A percentile compares a stretch with the other conserved stretches of the same genome.
Evolutionary conservation across 2,797 vertebrate genomes (phyloP).

Genomic region (Silurus lanzhouensis): DNA sequence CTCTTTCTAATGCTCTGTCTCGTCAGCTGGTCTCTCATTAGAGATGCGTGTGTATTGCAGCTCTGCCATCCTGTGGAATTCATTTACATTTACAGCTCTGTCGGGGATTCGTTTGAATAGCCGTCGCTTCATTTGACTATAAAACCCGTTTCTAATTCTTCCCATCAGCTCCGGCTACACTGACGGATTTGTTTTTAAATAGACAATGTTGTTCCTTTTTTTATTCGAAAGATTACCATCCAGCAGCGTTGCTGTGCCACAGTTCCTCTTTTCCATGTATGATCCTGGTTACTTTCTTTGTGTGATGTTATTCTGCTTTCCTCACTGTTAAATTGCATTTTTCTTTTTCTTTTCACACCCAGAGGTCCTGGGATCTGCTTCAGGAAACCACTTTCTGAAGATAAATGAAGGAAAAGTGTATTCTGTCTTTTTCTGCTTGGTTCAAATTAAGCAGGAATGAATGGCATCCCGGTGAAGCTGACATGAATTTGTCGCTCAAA

Average conservation of each 20-base stretch:
- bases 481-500: not conserved
- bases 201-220: not conserved
- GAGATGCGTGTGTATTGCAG: conserved; percentile 9
- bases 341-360: not conserved
- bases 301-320: not conserved
- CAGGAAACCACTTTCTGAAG: not conserved
- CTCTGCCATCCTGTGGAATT: conserved; percentile 16
- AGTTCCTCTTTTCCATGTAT: not conserved
- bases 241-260: not conserved
- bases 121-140: not conserved
- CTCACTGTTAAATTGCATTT: too few species aligned
- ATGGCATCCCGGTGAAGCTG: not conserved
- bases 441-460: not conserved
- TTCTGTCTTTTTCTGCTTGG: not conserved
- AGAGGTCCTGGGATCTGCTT: not conserved
- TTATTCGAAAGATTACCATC: not conserved
- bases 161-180: not conserved
- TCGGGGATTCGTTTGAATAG: not conserved
- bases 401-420: not conserved
- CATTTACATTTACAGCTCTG: conserved; percentile 11
- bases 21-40: conserved; percentile 15
- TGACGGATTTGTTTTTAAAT: not conserved
- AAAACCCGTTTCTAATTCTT: not conserved
- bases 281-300: too few species aligned
- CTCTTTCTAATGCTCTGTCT: too few species aligned